Evolutionary conservation across 2,113 vertebrate species (phyloP), one percentile per base, ranked within the genome.

Genomic region (Microcebus ravelobensis): DNA sequence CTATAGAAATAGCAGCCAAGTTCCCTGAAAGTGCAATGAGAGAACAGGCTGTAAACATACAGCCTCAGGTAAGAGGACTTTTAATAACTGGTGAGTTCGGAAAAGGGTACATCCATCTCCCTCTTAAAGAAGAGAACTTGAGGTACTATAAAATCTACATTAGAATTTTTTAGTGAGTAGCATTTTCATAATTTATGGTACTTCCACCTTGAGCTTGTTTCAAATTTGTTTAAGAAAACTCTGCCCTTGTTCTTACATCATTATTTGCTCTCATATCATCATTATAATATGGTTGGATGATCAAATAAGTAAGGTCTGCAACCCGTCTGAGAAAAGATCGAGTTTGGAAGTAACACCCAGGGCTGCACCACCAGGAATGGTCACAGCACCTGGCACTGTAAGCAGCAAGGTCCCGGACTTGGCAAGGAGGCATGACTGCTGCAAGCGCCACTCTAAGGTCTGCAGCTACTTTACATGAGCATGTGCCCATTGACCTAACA

Each of bases 121-220:
- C 42, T 21, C 76, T 70, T 52, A 42, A 48, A 73, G 65, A 61
- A 10, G 5, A 67, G 79, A 96, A 85, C 12, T 18, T 20, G 20
- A 71, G 5, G 23, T 45, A 45, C 39, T 57, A 42, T 18, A n/a
- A 94, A 61, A 65, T 76, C 29, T 63, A 67, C 74, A 65, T 77
- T 82, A 74, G 76, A 89, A 57, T 73, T 48, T 68, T 97, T 90
- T 52, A 88, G 50, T 77, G 65, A 86, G 34, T 42, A 12, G 18
- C 31, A 94, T 96, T 97, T 98, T 93, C 90, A 80, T 97, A 91
- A 91, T 87, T 90, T 91, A 90, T 48, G 85, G 89, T 88, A 74
- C 90, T 88, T 23, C 73, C 7, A 63, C 77, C 67, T 42, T 55
- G 45, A 80, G 61, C 70, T 70, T 27, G 23, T 82, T 82, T 76